Conservation (phyloP, 2,888 invertebrate species). For the Lithophane ornitopus region DNA sequence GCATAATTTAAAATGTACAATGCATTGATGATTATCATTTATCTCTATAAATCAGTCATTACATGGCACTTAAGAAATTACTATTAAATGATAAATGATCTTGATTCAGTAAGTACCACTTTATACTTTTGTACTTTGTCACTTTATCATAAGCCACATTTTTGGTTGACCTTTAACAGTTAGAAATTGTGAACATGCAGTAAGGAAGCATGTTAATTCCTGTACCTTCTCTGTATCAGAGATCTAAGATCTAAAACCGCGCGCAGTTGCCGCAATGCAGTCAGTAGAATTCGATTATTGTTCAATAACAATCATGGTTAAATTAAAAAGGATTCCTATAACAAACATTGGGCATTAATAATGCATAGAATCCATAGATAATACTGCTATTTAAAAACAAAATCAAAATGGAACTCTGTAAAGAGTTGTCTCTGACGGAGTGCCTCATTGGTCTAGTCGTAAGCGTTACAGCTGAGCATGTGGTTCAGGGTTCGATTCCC, state of each 20-base stretch:
- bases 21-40: neutral
- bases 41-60: neutral
- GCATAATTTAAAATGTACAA: neutral
- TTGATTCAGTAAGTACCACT: neutral
- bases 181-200: neutral
- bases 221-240: neutral
- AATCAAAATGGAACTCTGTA: neutral
- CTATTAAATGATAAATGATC: neutral
- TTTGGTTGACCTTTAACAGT: neutral
- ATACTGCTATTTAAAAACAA: neutral
- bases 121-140: too few species aligned
- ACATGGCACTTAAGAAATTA: neutral
- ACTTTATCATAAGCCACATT: too few species aligned
- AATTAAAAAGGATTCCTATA: too few species aligned
- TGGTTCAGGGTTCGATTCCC: neutral
- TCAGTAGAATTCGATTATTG: too few species aligned
- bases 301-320: too few species aligned
- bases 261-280: too few species aligned
- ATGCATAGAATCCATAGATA: neutral
- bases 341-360: neutral
- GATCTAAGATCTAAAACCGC: too few species aligned
- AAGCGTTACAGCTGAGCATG: neutral
- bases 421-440: neutral
- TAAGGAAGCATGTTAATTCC: too few species aligned
- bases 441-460: neutral